A percentile compares a stretch with the other conserved stretches of the same genome.
phyloP scores from a whole-genome alignment of 2,113 vertebrate species.

The Tachysurus fulvidraco region DNA sequence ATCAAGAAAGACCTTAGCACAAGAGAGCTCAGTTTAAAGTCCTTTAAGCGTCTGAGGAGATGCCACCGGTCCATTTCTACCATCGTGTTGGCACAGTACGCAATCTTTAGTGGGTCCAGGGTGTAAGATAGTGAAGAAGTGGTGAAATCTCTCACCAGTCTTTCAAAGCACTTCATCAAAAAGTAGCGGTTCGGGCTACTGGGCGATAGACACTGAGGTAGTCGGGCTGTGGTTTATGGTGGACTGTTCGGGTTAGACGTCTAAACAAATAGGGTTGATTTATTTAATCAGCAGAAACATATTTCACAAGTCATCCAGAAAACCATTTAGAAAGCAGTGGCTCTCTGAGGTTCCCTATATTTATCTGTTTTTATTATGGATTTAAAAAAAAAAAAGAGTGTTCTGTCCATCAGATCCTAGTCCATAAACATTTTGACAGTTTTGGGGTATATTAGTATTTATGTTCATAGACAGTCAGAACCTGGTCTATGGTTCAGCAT shows the following conservation, averaged over 20 bases:
- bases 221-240: no score
- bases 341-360: background rate
- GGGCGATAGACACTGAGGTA: no score
- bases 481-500: background rate
- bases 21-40: no score
- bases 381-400: background rate
- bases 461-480: background rate
- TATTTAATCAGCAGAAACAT: background rate
- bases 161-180: no score
- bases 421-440: background rate
- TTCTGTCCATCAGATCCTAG: background rate
- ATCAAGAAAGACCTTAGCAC: no score
- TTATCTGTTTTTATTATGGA: background rate
- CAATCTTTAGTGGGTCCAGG: no score
- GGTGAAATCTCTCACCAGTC: no score
- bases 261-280: background rate
- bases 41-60: no score
- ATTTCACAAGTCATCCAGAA: background rate
- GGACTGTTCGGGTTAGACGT: background rate
- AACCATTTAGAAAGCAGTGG: background rate
- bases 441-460: background rate
- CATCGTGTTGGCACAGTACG: no score
- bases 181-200: no score
- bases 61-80: no score
- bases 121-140: no score